phyloP scores from a whole-genome alignment of 2,888 invertebrate genomes.

The Anaspis maculata region DNA sequence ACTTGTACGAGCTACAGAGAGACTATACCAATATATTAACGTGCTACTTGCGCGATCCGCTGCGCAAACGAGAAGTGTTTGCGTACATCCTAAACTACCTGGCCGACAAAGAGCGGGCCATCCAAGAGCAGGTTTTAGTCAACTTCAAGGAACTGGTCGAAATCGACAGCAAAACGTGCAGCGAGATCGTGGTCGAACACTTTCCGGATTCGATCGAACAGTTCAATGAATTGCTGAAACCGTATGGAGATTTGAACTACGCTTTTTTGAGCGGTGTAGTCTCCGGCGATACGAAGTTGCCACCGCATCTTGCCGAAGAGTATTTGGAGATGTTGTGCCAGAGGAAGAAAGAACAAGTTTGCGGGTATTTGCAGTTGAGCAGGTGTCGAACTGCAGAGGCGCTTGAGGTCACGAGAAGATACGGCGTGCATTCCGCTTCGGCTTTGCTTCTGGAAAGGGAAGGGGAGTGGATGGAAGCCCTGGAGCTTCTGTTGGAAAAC shows the following conservation, averaged over 20 bases:
- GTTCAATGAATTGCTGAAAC: slow-evolving; percentile 42
- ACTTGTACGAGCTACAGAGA: slow-evolving; percentile 52
- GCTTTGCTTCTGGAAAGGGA: slow-evolving; percentile 68
- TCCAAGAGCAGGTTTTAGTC: slow-evolving; percentile 41
- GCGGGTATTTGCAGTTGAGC: slow-evolving; percentile 33
- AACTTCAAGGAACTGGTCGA: slow-evolving; percentile 48
- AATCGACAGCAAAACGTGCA: slow-evolving; percentile 55
- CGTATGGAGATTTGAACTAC: slow-evolving; percentile 43
- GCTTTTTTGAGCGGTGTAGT: slow-evolving; percentile 52
- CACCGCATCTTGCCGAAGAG: slow-evolving; percentile 47
- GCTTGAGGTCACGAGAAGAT: slow-evolving; percentile 53
- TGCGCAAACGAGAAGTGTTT: slow-evolving; percentile 55
- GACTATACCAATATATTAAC: slow-evolving; percentile 56
- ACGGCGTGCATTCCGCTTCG: slow-evolving; percentile 56
- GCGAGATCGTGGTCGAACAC: slow-evolving; percentile 52
- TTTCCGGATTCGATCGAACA: slow-evolving; percentile 43
- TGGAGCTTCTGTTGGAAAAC: slow-evolving; percentile 50
- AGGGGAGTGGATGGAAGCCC: slow-evolving; percentile 64
- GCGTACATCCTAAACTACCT: slow-evolving; percentile 47
- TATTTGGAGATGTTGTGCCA: slow-evolving; percentile 57
- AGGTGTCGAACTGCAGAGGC: slow-evolving; percentile 57
- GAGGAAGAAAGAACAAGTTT: slow-evolving; percentile 47
- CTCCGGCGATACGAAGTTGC: slow-evolving; percentile 36
- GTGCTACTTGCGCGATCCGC: slow-evolving; percentile 58
- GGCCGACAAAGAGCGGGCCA: slow-evolving; percentile 37